phyloP scores from a whole-genome alignment of 2,113 vertebrate species.

The Tiliqua scincoides region DNA sequence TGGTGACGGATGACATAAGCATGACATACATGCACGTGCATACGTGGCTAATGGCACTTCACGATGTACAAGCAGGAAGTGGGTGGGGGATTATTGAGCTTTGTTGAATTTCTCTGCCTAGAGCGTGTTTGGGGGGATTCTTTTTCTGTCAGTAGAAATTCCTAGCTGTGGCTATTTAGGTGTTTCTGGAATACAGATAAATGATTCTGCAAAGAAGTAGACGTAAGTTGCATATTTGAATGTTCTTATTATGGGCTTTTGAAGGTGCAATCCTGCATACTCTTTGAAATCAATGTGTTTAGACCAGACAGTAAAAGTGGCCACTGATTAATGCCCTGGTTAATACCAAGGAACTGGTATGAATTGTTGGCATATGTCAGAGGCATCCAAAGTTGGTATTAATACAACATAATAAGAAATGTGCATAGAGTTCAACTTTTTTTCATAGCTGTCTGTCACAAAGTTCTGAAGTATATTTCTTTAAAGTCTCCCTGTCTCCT shows the following conservation, averaged over 20 bases:
- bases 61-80: not conserved
- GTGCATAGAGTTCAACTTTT: conserved; percentile 73
- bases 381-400: conserved; percentile 67
- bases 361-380: conserved; percentile 64
- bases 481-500: conserved; percentile 83
- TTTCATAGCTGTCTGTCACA: conserved; percentile 77
- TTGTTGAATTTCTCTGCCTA: not conserved
- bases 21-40: too few relatives aligned
- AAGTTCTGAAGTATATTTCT: conserved; percentile 85
- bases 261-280: conserved; percentile 5
- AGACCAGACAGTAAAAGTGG: not conserved
- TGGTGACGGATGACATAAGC: not conserved
- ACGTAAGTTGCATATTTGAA: fast-evolving
- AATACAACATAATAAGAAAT: conserved; percentile 73
- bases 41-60: not conserved
- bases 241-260: not conserved
- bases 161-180: not conserved
- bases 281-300: not conserved
- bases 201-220: not conserved
- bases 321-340: conserved; percentile 33
- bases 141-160: not conserved
- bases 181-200: not conserved
- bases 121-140: not conserved
- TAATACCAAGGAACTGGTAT: conserved; percentile 58
- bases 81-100: fast-evolving